phyloP scores from a whole-genome alignment of 2,797 vertebrate genomes.

The Hippopotamyrus pictus region DNA sequence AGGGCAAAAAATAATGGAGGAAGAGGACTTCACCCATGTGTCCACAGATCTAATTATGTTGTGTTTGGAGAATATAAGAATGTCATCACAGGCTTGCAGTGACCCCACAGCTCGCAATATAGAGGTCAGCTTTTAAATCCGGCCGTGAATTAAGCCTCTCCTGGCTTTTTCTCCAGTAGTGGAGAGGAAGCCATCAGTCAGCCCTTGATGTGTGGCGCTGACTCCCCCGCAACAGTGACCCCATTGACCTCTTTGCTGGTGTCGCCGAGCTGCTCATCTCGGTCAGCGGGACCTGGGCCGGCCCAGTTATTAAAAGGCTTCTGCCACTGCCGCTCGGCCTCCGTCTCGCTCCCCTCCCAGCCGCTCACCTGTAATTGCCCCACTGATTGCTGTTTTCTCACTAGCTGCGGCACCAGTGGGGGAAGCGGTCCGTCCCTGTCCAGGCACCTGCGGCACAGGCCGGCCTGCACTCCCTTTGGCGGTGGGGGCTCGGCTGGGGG shows the following conservation, averaged over 20 bases:
- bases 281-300: conserved; percentile 50
- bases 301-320: conserved; percentile 63
- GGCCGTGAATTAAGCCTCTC: conserved; percentile 51
- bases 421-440: background rate
- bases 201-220: conserved; percentile 35
- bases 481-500: background rate
- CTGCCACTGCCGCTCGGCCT: conserved; percentile 42
- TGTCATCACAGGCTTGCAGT: conserved; percentile 56
- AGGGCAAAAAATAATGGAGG: background rate
- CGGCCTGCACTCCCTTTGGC: background rate
- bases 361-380: conserved; percentile 40
- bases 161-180: conserved; percentile 60
- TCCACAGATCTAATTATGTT: conserved; percentile 46
- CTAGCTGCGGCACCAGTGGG: background rate
- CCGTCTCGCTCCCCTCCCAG: conserved; percentile 21
- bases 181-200: conserved; percentile 65
- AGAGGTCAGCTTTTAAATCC: conserved; percentile 56
- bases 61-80: conserved; percentile 36
- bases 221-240: conserved; percentile 47
- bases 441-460: background rate
- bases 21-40: conserved; percentile 31
- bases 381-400: conserved; percentile 36
- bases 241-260: conserved; percentile 57
- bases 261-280: conserved; percentile 61
- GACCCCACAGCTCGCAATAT: conserved; percentile 49